Conservation (phyloP, 2,888 invertebrate genomes). For the Aporophyla lueneburgensis region DNA sequence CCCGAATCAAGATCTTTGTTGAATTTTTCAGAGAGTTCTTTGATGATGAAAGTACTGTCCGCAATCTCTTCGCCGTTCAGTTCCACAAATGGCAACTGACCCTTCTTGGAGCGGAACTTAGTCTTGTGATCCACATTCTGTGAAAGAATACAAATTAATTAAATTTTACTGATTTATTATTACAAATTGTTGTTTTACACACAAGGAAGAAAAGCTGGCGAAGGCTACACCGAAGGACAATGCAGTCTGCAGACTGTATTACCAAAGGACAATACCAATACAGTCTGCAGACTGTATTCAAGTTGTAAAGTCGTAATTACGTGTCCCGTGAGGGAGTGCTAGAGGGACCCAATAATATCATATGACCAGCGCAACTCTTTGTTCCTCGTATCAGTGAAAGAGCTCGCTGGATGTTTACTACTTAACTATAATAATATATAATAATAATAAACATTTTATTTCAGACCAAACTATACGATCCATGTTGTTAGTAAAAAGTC, state of each 20-base stretch:
- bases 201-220: no score
- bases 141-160: slow-evolving; percentile 71
- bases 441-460: no score
- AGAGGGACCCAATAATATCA: not conserved
- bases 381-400: not conserved
- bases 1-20: slow-evolving; percentile 95
- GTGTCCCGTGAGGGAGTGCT: no score
- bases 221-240: not conserved
- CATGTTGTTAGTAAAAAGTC: no score
- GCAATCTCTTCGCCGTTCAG: slow-evolving; percentile 98
- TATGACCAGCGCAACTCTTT: not conserved
- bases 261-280: no score
- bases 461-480: no score
- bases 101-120: slow-evolving; percentile 98
- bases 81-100: slow-evolving; percentile 98
- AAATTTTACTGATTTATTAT: not conserved
- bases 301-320: not conserved
- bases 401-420: not conserved
- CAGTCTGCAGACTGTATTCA: no score
- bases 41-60: slow-evolving; percentile 97
- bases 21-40: slow-evolving; percentile 95
- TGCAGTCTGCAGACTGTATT: no score
- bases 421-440: no score
- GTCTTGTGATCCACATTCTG: slow-evolving; percentile 99
- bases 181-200: slow-evolving; percentile 1